Evolutionary conservation across 2,888 invertebrate genomes (phyloP).

Genomic region (Hetaerina titia): DNA sequence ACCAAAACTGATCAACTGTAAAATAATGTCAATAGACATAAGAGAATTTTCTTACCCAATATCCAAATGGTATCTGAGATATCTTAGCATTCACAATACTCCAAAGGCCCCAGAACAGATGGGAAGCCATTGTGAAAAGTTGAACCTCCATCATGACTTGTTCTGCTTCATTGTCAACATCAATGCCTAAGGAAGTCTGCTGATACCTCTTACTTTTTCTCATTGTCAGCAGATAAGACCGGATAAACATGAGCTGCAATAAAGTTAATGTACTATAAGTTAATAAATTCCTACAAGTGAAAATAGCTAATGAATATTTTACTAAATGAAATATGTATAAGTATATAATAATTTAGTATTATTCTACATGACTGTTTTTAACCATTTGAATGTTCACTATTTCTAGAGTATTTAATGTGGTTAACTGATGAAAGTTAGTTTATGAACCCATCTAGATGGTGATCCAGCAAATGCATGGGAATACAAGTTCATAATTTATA

Average conservation of each 20-base stretch:
- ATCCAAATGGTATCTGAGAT: slow-evolving; percentile 95
- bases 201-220: slow-evolving; percentile 46
- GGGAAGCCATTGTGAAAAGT: slow-evolving; percentile 91
- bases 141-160: slow-evolving; percentile 87
- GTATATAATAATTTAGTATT: not conserved
- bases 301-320: not conserved
- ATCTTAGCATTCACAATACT: slow-evolving; percentile 91
- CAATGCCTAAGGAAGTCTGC: slow-evolving; percentile 27
- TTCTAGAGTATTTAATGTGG: not conserved
- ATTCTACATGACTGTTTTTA: not conserved
- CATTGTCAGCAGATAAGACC: slow-evolving; percentile 45
- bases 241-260: slow-evolving; percentile 52
- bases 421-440: slow-evolving; percentile 8
- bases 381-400: not conserved
- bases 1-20: not conserved
- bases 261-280: slow-evolving; percentile 33
- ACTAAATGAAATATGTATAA: not conserved
- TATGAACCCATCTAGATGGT: slow-evolving; percentile 19
- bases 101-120: slow-evolving; percentile 98
- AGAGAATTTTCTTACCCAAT: slow-evolving; percentile 86
- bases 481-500: not conserved
- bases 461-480: not conserved
- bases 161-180: slow-evolving; percentile 79
- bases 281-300: not conserved
- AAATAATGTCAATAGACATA: not conserved